Evolutionary conservation across 2,888 invertebrate genomes (phyloP).

Genomic region (Morpho helenor): DNA sequence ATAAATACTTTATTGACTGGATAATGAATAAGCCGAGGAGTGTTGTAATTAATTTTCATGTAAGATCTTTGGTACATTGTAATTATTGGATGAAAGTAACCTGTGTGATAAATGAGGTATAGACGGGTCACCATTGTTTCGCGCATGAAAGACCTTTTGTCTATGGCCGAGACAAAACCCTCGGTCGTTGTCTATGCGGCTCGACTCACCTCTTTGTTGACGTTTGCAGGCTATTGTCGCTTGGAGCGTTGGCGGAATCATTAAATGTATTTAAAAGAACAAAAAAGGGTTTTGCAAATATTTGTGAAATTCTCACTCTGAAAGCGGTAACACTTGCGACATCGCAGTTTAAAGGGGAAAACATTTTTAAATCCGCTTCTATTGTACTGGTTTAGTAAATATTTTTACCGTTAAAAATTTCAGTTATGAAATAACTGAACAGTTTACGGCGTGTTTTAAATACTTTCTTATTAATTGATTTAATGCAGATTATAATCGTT

Average conservation of each 20-base stretch:
- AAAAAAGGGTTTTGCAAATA: constrained; percentile 51
- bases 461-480: constrained; percentile 4
- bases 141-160: constrained; percentile 73
- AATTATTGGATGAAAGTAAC: constrained; percentile 77
- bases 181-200: constrained; percentile 65
- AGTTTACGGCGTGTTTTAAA: not conserved
- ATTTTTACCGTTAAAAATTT: no score
- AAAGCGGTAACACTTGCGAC: constrained; percentile 2
- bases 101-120: constrained; percentile 76
- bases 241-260: constrained; percentile 58
- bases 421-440: no score
- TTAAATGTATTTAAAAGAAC: constrained; percentile 53
- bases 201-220: constrained; percentile 66
- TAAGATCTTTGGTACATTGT: constrained; percentile 58
- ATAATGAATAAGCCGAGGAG: constrained; percentile 48
- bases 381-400: no score
- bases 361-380: constrained; percentile 7
- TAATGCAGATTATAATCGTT: constrained; percentile 11
- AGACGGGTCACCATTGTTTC: constrained; percentile 67
- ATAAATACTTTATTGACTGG: constrained; percentile 25
- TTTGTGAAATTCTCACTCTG: constrained; percentile 56
- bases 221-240: constrained; percentile 51
- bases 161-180: constrained; percentile 68
- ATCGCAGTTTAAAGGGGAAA: constrained; percentile 26
- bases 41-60: constrained; percentile 61